phyloP scores from a whole-genome alignment of 2,797 vertebrate genomes.

The Enoplosus armatus region DNA sequence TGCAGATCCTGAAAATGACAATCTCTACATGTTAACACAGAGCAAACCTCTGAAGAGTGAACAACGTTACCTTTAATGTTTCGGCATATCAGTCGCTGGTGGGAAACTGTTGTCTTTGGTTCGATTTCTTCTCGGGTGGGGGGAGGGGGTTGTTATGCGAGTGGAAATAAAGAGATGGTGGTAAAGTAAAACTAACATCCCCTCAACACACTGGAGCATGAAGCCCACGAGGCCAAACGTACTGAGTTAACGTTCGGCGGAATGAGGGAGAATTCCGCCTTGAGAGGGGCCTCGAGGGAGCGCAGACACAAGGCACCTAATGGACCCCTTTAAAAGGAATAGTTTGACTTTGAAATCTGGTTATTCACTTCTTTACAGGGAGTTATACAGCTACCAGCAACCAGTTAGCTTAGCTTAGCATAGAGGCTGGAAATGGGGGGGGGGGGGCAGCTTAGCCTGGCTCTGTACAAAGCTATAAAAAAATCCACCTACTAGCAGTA shows the following conservation, averaged over 20 bases:
- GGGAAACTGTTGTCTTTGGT: conserved; percentile 30
- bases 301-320: no score
- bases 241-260: conserved; percentile 35
- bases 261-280: conserved; percentile 22
- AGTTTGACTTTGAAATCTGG: no score
- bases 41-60: conserved; percentile 12
- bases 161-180: conserved; percentile 14
- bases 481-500: no score
- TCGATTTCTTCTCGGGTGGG: conserved; percentile 36
- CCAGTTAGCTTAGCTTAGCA: no score
- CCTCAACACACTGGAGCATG: conserved; percentile 30
- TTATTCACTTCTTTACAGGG: no score
- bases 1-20: conserved; percentile 15
- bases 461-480: no score
- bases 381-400: no score
- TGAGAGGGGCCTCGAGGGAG: conserved; percentile 34
- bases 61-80: conserved; percentile 23
- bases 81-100: conserved; percentile 26
- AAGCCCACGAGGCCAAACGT: conserved; percentile 52
- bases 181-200: conserved; percentile 24
- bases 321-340: no score
- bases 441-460: no score
- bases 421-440: no score
- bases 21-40: conserved; percentile 8
- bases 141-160: no score